Evolutionary conservation across 2,113 vertebrate species (phyloP), one percentile per base, ranked within the genome.

Genomic region (Pelecanoides urinatrix): DNA sequence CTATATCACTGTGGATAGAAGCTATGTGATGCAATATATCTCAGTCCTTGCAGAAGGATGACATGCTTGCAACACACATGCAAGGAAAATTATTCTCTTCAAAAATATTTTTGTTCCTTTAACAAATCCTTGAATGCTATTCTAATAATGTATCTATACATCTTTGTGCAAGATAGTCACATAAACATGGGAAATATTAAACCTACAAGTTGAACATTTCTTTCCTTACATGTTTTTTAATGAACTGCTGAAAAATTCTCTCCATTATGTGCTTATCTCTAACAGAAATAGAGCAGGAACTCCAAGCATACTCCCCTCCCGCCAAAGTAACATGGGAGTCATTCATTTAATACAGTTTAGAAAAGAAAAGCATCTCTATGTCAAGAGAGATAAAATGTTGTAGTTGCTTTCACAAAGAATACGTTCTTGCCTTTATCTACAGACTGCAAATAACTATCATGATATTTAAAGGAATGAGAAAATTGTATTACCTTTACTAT

Each of bases 401-500:
- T 15, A 53, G 30, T 16, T 72, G 18, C 63, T 94, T 55, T 87
- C n/a, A 74, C 84, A 53, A 65, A 72, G 13, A 68, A 27, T 21
- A 58, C 0, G 0, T 25, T 70, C 59, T 89, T 82, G 22, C 26
- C 49, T 94, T 75, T 79, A 68, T 47, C 30, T 70, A 42, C 27
- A 82, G 30, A 53, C 82, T n/a, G 25, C 52, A 85, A 94, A 23
- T 17, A 89, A 17, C 56, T 23, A 36, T 15, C 9, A 7, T 7
- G 13, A 85, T 13, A 77, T 44, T 77, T 71, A 71, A 79, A 80
- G 27, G 47, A 91, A 68, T 13, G 22, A 89, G 11, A 94, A 75
- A 91, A 53, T 23, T 72, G 13, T 71, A 89, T 96, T 98, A 99
- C 99, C 99, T 99, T 99, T 70, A 99, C 99, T 62, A 99, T 98